Evolutionary conservation across 30 jellyfish, hydroid and myxozoan species (phyloP).

Genomic region (Chrysaora quinquecirrha): DNA sequence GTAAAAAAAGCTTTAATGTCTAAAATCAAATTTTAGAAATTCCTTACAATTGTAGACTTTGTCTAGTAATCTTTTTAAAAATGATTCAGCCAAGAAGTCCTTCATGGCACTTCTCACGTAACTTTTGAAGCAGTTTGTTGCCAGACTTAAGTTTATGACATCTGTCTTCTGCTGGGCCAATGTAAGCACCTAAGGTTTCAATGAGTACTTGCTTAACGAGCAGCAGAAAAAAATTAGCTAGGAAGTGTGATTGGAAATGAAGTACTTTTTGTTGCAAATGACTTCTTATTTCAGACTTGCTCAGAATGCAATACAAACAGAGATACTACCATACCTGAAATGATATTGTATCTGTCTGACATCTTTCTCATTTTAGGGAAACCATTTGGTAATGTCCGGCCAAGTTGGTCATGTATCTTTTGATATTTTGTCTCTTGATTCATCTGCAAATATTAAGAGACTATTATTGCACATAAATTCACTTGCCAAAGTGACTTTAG

Average conservation of each 20-base stretch:
- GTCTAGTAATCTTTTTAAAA: no score
- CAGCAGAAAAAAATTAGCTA: no score
- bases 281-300: no score
- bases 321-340: constrained; percentile 61
- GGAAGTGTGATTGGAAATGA: no score
- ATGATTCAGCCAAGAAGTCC: constrained; percentile 46
- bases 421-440: constrained; percentile 24
- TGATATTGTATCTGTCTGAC: constrained; percentile 27
- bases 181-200: constrained; percentile 30
- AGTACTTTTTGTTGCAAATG: no score
- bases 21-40: no score
- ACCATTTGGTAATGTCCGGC: constrained; percentile 11
- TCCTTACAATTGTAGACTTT: no score
- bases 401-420: constrained; percentile 39
- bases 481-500: no score
- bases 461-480: no score
- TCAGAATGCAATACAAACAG: no score
- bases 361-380: neutral
- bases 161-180: constrained; percentile 40
- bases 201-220: no score
- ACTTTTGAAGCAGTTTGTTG: constrained; percentile 37
- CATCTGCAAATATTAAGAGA: constrained; percentile 18
- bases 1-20: no score
- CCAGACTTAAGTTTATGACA: constrained; percentile 39
- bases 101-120: neutral